Evolutionary conservation across 64 coral and sea anemone species (phyloP), one percentile per base, ranked within the genome.

Genomic region (Platygyra sinensis): DNA sequence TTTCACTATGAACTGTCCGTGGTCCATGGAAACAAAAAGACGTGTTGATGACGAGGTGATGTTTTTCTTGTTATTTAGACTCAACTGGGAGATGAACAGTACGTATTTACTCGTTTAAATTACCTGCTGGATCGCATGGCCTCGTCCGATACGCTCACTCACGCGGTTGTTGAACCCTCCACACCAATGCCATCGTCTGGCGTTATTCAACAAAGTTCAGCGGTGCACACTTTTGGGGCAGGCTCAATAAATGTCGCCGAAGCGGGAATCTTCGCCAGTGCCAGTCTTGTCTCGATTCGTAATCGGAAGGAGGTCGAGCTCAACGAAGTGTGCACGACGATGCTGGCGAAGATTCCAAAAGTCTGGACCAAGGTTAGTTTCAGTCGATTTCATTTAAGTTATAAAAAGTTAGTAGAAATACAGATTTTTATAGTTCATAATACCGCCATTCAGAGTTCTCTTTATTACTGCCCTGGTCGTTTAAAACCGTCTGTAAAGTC

Each of bases 241-340:
- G 94, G 97, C 52, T 89, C 91, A 27, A 63, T 93, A 19, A 92
- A 60, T 52, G 82, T 99, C 27, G 69, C 31, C 3, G 90, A 93
- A 42, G 91, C 91, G 15, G 97, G 97, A 72, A 79, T 99, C 28
- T 99, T 99, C 42, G 94, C 97, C 22, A 99, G 97, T 74, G 97
- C 97, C 32, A 99, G 97, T 80, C 80, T 99, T 20, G 90, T 90
- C 7, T 80, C 85, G 14, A 72, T 89, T 28, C 86, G 91, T 19
- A 80, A 86, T 73, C 91, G 97, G 28, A 95, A 91, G n/a, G 97
- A 99, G 28, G 91, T 99, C 2, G 97, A 99, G 5, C 72, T 99
- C 63, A 90, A 95, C 61, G 97, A 99, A 80, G 73, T 99, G 3
- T 99, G 97, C 67, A 88, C 90, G 0, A 78, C 97, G 14, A 88